Conservation (phyloP, 1,140 invertebrate genomes). For the Sinella curviseta region DNA sequence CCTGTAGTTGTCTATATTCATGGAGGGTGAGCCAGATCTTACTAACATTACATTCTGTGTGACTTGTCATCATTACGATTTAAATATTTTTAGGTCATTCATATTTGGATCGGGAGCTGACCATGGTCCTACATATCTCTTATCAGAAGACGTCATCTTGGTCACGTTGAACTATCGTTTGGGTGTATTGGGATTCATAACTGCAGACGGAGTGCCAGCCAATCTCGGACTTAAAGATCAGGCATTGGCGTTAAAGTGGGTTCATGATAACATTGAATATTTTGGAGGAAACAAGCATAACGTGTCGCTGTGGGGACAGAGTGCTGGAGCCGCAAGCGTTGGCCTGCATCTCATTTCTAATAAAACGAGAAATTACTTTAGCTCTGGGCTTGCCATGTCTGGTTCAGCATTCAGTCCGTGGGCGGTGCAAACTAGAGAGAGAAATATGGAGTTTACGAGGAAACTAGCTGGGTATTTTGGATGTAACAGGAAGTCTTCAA, state of each 20-base stretch:
- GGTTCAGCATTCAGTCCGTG: neutral
- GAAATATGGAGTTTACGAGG: neutral
- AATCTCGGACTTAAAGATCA: neutral
- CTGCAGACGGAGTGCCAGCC: no score
- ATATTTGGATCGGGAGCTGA: conserved; percentile 54
- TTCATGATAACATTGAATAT: neutral
- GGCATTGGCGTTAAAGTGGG: neutral
- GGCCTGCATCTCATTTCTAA: conserved; percentile 3
- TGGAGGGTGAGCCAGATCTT: conserved; percentile 33
- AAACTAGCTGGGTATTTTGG: neutral
- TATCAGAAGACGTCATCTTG: no score
- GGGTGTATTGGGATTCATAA: conserved; percentile 57
- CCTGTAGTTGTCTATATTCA: conserved; percentile 36
- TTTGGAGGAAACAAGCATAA: neutral
- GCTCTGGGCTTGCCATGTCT: neutral
- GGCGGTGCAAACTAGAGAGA: neutral
- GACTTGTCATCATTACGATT: no score
- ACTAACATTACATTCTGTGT: no score
- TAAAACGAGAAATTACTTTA: neutral
- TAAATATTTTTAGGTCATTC: neutral
- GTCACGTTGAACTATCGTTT: conserved; percentile 68
- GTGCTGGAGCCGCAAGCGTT: neutral
- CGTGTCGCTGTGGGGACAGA: neutral
- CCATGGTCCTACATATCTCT: no score
- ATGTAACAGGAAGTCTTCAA: neutral